Evolutionary conservation across 2,888 invertebrate species (phyloP).

Genomic region (Apamea anceps): DNA sequence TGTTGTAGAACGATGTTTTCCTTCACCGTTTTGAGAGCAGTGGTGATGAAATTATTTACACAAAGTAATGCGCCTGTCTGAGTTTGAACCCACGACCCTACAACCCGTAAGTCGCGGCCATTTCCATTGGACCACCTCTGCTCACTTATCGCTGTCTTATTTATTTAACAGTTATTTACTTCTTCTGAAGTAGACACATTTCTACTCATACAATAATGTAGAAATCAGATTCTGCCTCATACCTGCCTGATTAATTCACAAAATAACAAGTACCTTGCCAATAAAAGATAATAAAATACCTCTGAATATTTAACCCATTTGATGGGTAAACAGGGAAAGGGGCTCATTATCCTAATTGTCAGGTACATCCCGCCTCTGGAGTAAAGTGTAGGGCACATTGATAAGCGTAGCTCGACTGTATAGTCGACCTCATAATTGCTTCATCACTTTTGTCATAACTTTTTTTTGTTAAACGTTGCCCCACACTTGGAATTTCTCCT

Average conservation of each 20-base stretch:
- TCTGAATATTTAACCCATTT: slow-evolving; percentile 46
- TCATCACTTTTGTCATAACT: too few species aligned
- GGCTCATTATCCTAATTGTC: slow-evolving; percentile 47
- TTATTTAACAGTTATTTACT: neutral
- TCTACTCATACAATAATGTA: neutral
- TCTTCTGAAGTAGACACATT: neutral
- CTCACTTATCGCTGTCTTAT: neutral
- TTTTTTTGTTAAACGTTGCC: too few species aligned
- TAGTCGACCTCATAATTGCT: too few species aligned
- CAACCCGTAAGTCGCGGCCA: too few species aligned
- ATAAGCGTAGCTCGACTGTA: neutral
- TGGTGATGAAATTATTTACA: too few species aligned
- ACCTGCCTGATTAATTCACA: slow-evolving; percentile 15
- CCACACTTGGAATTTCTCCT: too few species aligned
- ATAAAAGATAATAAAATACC: too few species aligned
- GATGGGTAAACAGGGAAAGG: slow-evolving; percentile 22
- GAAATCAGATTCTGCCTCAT: neutral
- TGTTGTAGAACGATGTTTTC: too few species aligned
- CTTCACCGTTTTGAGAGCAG: too few species aligned
- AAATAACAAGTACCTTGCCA: slow-evolving; percentile 19
- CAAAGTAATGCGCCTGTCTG: too few species aligned
- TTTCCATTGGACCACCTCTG: too few species aligned
- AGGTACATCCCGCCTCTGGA: slow-evolving; percentile 21
- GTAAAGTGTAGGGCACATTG: neutral
- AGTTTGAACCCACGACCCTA: too few species aligned